Base-by-base conservation (phyloP, 2,113 vertebrate species). In the Dinomys branickii region DNA sequence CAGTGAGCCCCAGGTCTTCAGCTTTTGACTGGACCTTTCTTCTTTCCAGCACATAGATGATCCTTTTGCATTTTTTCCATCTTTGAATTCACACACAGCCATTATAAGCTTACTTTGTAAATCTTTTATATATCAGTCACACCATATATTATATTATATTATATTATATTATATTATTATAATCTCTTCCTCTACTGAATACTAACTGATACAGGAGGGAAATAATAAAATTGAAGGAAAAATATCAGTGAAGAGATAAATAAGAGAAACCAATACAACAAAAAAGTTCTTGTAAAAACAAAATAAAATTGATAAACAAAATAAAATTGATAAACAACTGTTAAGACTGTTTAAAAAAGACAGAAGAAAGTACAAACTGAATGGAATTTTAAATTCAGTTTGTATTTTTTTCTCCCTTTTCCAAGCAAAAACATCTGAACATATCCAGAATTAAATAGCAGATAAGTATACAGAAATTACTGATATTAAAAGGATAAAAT, bases 261-360 rank as follows among this genome's bases (percentile, higher is more conserved):
- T 35, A 94, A 94, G 69, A 69, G 7, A 81, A 96, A 96, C 91
- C 41, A 94, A 47, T 41, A 44, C 19, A 61, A 93, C 10, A 88
- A 85, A 85, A 41, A 93, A 58, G 13, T 88, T 91, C 75, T 63
- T 63, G 11, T 41, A 77, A 91, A 75, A 91, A 28, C 38, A 75
- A 41, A 93, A 81, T 77, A 77, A 89, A 85, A 85, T 58, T 85
- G 78, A 84, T 88, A 93, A 91, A 58, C 1, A 28, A 28, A 93
- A 81, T 77, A 77, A 89, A 85, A 85, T 58, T 85, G 78, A 84
- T 88, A 93, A 91, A 58, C 1, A 28, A 28, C n/a, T 47, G 38
- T 28, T 65, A 58, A 81, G 8, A 63, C 17, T 44, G 7, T 88
- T 85, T 22, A 56, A 95, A 69, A 78, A 52, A 54, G 67, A 7